Evolutionary conservation across 2,797 vertebrate genomes (phyloP).

Genomic region (Octomys mimax): DNA sequence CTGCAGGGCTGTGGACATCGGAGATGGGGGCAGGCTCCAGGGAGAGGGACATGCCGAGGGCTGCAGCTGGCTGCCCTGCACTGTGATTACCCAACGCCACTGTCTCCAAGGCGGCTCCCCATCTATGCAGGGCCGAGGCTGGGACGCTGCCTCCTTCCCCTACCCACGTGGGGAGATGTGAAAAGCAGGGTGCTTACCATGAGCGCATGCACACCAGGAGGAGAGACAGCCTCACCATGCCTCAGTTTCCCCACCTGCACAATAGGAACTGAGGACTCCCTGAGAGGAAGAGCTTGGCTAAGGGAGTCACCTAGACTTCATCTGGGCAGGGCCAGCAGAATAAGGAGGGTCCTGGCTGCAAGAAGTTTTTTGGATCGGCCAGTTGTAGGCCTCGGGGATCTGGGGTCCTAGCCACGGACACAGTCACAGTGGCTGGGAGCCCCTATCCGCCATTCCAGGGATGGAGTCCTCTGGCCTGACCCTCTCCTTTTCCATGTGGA

Average conservation of each 20-base stretch:
- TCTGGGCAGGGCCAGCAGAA: accelerated
- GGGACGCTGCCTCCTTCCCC: no score
- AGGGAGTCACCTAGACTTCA: accelerated
- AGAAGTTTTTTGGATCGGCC: accelerated
- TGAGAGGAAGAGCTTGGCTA: accelerated
- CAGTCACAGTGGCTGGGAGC: accelerated
- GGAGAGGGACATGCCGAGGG: neutral
- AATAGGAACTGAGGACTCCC: accelerated
- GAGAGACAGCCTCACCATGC: neutral
- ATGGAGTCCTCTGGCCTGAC: accelerated
- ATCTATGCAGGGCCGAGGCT: neutral
- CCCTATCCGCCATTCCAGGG: accelerated
- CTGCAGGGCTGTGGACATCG: accelerated
- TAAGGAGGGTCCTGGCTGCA: accelerated
- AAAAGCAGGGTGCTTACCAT: neutral
- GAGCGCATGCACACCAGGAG: neutral
- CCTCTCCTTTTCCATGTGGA: neutral
- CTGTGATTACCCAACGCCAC: accelerated
- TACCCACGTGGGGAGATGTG: accelerated
- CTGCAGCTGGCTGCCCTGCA: accelerated
- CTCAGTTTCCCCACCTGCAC: neutral
- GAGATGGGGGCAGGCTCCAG: accelerated
- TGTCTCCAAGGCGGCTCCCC: accelerated
- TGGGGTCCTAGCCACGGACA: accelerated
- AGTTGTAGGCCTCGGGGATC: accelerated